Conservation (phyloP, 2,888 invertebrate species). For the Drosophila picticornis region DNA sequence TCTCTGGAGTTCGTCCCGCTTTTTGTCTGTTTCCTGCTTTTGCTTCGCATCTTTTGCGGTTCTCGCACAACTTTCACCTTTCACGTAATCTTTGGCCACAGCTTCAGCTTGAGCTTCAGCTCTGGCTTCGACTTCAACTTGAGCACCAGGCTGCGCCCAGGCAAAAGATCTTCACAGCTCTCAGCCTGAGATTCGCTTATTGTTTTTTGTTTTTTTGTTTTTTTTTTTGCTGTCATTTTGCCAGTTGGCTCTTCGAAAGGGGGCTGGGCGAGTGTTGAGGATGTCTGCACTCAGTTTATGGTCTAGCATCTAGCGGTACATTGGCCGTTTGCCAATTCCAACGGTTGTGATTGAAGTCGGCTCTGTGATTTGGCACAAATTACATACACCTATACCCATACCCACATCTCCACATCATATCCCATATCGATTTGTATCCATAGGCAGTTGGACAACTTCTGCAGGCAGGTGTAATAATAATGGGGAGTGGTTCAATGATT, state of each 20-base stretch:
- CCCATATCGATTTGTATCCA: slow-evolving; percentile 3
- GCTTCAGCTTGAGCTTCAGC: slow-evolving; percentile 21
- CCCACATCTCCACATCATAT: not conserved
- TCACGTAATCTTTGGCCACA: slow-evolving; percentile 83
- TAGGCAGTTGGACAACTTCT: not conserved
- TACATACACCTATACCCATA: slow-evolving; percentile 11
- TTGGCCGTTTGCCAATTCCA: slow-evolving; percentile 58
- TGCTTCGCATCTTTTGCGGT: slow-evolving; percentile 61
- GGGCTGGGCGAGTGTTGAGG: slow-evolving; percentile 2
- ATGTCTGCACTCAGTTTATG: slow-evolving; percentile 64
- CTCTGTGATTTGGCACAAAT: slow-evolving; percentile 52
- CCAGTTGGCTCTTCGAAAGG: slow-evolving; percentile 32
- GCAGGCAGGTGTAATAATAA: slow-evolving; percentile 4
- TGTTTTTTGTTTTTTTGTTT: slow-evolving; percentile 63
- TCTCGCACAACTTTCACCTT: slow-evolving; percentile 84
- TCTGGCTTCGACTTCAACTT: slow-evolving; percentile 10
- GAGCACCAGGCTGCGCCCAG: slow-evolving; percentile 31
- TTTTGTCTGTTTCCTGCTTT: slow-evolving; percentile 54
- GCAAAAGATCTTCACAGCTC: slow-evolving; percentile 4
- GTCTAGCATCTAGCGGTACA: slow-evolving; percentile 71
- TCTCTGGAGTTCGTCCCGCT: not conserved
- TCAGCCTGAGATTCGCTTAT: slow-evolving; percentile 59
- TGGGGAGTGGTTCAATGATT: not conserved
- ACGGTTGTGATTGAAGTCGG: slow-evolving; percentile 48
- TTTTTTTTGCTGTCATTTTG: slow-evolving; percentile 46